Percentiles rank a stretch among this genome's conserved stretches.
These are phyloP conservation scores for Strix uralensis DNA, from an alignment of 2,113 vertebrate species.

Conservation along the genomic window DNA sequence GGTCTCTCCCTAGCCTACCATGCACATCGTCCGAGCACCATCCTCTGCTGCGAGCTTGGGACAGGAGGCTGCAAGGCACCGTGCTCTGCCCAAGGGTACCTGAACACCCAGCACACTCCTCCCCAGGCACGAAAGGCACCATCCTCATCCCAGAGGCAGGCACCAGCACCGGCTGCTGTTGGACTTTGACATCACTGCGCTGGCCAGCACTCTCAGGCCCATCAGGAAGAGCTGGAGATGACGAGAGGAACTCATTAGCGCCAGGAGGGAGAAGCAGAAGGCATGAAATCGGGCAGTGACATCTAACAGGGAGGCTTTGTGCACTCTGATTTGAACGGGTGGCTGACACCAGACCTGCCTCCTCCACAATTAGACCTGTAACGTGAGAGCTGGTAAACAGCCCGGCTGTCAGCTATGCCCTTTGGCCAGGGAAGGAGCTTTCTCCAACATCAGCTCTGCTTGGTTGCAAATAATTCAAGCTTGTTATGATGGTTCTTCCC, in stretches of 20 bases:
- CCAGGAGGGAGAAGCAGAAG: slow-evolving; percentile 14
- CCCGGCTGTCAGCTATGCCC: not conserved
- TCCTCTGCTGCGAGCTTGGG: not conserved
- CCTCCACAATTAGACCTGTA: slow-evolving; percentile 47
- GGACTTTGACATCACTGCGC: not conserved
- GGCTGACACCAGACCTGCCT: slow-evolving; percentile 36
- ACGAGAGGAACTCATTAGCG: not conserved
- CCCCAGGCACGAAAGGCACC: not conserved
- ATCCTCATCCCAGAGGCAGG: not conserved
- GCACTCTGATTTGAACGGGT: not conserved
- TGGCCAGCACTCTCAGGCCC: not conserved
- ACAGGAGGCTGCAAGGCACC: not conserved
- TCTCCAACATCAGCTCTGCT: slow-evolving; percentile 21
- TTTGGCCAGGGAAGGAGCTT: slow-evolving; percentile 1
- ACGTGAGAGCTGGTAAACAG: slow-evolving; percentile 57
- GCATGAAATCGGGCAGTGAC: not conserved
- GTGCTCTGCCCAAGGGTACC: not conserved
- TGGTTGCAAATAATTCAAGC: not conserved
- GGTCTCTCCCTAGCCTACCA: not conserved
- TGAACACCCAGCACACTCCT: not conserved
- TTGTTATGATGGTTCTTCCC: not conserved
- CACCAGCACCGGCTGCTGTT: not conserved
- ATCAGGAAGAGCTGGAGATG: not conserved
- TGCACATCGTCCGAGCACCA: accelerated
- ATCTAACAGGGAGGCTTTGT: not conserved